Base-by-base conservation (phyloP, 2,888 invertebrate species). In the Callinectes sapidus region DNA sequence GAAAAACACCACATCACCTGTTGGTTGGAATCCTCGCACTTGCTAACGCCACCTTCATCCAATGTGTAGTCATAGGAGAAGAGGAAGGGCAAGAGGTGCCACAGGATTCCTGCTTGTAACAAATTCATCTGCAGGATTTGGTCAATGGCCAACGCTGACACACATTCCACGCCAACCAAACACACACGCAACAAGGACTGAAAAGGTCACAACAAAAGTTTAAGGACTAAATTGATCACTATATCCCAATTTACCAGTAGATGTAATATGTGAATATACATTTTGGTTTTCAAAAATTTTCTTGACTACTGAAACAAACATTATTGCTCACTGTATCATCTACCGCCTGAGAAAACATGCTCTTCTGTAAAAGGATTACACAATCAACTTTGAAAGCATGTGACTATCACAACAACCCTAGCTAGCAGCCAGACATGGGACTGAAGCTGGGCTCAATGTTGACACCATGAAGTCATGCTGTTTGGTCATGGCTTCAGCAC, bases 61-160 rank as follows among this genome's bases (percentile, higher is more conserved):
- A 99, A 96, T 6, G 99, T 99, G 96, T 98, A 99, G 96, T 99
- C 99, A 96, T 99, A 99, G 94, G 97, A 97, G 96, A 99, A 98
- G 96, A 98, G 97, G 95, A 98, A 98, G 0, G 98, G 97, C 77
- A 99, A 96, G 90, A 99, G 96, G 95, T 99, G 98, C 98, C 98
- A 99, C 5, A 99, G 95, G 0, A 98, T 98, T 14, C 99, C 99
- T 1, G 98, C 95, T 94, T 97, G 97, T 18, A 98, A 97, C 55
- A 99, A 96, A 95, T 97, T 97, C 95, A 97, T 97, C 96, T 99
- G 99, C 48, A 99, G 97, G 95, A 97, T 97, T 90, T 97, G 97
- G 95, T 98, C 98, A n/a, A 97, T 97, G 0, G 98, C 97, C 94
- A 99, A 96, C 18, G 98, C 98, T 81, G 98, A 98, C 55, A 98